Evolutionary conservation across 2,888 invertebrate genomes (phyloP), one percentile per base, ranked within the genome.

Genomic region (Eubasilissa splendida): DNA sequence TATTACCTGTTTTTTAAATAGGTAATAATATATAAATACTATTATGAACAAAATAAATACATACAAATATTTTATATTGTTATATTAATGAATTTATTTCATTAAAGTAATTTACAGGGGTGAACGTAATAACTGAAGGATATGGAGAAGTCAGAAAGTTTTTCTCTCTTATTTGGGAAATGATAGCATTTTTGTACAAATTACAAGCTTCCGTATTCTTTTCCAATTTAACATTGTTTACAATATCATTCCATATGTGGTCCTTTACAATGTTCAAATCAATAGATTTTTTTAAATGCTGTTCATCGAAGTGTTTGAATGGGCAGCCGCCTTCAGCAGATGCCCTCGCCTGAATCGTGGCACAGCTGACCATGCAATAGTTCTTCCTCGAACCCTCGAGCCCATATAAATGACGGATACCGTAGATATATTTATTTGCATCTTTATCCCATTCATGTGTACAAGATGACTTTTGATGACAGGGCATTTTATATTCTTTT

Each of bases 391-490:
- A 88, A 4, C 95, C 95, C 87, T 94, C 94, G 73, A 94, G 87
- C 0, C 95, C 95, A 88, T 95, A 95, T 87, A 94, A 88, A 85
- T 95, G 95, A 81, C 94, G 88, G 75, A 95, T 93, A 80, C 93
- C 93, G 87, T 94, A 94, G 4, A 91, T 86, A 86, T 92, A 94
- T 85, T 93, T 92, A 50, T 90, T 91, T 84, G 92, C 91, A 87
- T 93, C 91, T 70, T 89, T 89, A 75, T 91, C 89, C 95, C 95
- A 95, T 84, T 88, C 89, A 84, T 95, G 95, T 31, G 88, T 88
- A 85, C 94, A 94, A 68, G 86, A 87, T 58, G 91, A 89, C 63
- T 85, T 87, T 3, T 88, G 87, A 76, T 85, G 86, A 59, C 90
- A 88, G 65, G 87, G 87, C 85, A 91, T 89, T 2, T 89, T 90